These are phyloP conservation scores for Andrena cerasifolii DNA, from an alignment of 1,140 invertebrate species.

Conservation along the genomic window DNA sequence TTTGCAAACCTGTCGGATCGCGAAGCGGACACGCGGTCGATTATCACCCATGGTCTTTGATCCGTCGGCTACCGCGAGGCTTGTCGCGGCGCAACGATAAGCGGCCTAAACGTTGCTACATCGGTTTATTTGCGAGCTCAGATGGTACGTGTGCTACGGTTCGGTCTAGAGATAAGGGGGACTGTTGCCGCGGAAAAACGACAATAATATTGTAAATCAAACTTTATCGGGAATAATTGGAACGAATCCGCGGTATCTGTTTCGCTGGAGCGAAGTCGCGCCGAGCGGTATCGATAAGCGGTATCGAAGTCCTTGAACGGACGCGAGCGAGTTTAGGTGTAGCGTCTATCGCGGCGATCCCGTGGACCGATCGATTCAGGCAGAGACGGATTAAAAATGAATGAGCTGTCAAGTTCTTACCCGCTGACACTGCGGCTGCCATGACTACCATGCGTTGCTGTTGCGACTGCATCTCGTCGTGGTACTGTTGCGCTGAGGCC, in stretches of 20 bases:
- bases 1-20: constrained; percentile 78
- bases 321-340: background rate
- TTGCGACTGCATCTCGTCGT: constrained; percentile 87
- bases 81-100: no score
- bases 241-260: constrained; percentile 83
- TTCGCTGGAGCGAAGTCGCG: constrained; percentile 47
- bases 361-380: constrained; percentile 18
- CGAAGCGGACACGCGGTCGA: no score
- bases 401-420: constrained; percentile 74
- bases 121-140: background rate
- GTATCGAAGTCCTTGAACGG: constrained; percentile 46
- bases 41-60: no score
- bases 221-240: constrained; percentile 67
- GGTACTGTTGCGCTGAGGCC: constrained; percentile 84
- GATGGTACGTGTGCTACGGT: background rate
- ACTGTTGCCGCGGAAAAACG: constrained; percentile 22
- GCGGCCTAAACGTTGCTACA: background rate
- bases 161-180: background rate
- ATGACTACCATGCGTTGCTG: constrained; percentile 90
- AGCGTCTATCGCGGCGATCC: constrained; percentile 15
- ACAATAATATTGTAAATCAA: constrained; percentile 62
- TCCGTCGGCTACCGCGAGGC: no score
- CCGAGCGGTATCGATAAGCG: constrained; percentile 53
- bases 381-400: background rate
- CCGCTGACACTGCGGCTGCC: constrained; percentile 86